Percentiles rank a stretch among this genome's conserved stretches.
These are phyloP conservation scores for Drosophila punjabiensis DNA, from an alignment of 1,140 invertebrate genomes.

Conservation along the genomic window DNA sequence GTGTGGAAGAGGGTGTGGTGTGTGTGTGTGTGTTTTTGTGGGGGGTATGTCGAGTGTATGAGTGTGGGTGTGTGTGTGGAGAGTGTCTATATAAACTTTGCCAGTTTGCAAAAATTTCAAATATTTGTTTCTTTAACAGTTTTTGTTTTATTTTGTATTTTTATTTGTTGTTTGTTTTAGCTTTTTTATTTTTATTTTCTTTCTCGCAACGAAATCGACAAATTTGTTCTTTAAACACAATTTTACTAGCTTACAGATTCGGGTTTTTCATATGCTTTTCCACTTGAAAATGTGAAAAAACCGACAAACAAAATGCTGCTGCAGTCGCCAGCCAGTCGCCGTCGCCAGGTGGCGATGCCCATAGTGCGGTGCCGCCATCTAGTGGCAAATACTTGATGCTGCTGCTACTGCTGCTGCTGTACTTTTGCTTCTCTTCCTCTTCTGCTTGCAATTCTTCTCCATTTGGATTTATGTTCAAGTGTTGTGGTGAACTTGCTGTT, in stretches of 20 bases:
- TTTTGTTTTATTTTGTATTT: constrained; percentile 54
- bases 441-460: constrained; percentile 38
- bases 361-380: constrained; percentile 21
- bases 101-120: constrained; percentile 81
- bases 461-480: constrained; percentile 58
- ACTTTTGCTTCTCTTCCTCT: constrained; percentile 20
- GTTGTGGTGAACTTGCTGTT: constrained; percentile 70
- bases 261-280: constrained; percentile 32
- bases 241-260: constrained; percentile 60
- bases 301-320: constrained; percentile 44
- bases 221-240: constrained; percentile 61
- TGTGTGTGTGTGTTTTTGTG: constrained; percentile 43
- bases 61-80: constrained; percentile 36
- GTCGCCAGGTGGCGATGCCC: constrained; percentile 52
- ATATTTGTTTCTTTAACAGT: constrained; percentile 59
- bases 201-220: constrained; percentile 76
- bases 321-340: constrained; percentile 27
- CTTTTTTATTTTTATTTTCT: constrained; percentile 47
- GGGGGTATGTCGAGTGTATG: constrained; percentile 25
- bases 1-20: constrained; percentile 29
- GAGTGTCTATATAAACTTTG: constrained; percentile 79
- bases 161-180: constrained; percentile 60
- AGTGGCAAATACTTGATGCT: constrained; percentile 24
- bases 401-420: constrained; percentile 23
- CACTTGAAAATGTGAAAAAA: constrained; percentile 28